Percentiles rank a stretch among this genome's conserved stretches.
phyloP scores from a whole-genome alignment of 2,888 invertebrate genomes.

The Watsonalla cultraria region DNA sequence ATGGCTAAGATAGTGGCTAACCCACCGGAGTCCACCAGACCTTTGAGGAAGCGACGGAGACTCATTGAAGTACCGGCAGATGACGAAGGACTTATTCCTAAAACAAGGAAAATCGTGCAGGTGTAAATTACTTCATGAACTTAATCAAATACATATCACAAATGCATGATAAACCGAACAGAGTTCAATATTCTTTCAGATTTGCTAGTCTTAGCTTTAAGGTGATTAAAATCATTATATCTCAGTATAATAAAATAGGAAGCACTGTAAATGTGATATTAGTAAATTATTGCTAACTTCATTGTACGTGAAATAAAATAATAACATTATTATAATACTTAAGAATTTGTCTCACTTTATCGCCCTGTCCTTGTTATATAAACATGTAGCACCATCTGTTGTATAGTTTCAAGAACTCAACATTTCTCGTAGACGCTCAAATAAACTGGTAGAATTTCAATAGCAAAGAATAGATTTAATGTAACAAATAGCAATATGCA shows the following conservation, averaged over 20 bases:
- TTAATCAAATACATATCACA: slow-evolving; percentile 62
- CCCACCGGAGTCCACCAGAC: slow-evolving; percentile 76
- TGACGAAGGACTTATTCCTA: slow-evolving; percentile 68
- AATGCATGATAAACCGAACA: slow-evolving; percentile 58
- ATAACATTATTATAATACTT: slow-evolving; percentile 24
- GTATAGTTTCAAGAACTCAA: too few species aligned
- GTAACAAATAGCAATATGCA: too few species aligned
- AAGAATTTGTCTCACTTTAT: slow-evolving; percentile 10
- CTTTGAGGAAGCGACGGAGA: slow-evolving; percentile 80
- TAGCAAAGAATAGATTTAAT: too few species aligned
- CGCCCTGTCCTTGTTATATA: neutral
- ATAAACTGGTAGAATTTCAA: too few species aligned
- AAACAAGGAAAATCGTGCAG: slow-evolving; percentile 72
- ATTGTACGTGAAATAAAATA: slow-evolving; percentile 48
- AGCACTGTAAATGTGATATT: slow-evolving; percentile 74
- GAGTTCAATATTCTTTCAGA: slow-evolving; percentile 57
- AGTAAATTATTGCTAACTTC: slow-evolving; percentile 59
- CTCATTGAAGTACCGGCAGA: slow-evolving; percentile 75
- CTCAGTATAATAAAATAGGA: slow-evolving; percentile 38
- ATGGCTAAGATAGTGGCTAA: slow-evolving; percentile 72
- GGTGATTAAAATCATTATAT: slow-evolving; percentile 32
- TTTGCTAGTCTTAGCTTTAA: slow-evolving; percentile 71
- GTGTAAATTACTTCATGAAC: slow-evolving; percentile 43
- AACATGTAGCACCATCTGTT: neutral
- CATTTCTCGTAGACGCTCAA: too few species aligned